Percentiles rank a stretch among this genome's conserved stretches.
These are phyloP conservation scores for Papilio aristodemus DNA, from an alignment of 1,140 invertebrate species.

Conservation along the genomic window DNA sequence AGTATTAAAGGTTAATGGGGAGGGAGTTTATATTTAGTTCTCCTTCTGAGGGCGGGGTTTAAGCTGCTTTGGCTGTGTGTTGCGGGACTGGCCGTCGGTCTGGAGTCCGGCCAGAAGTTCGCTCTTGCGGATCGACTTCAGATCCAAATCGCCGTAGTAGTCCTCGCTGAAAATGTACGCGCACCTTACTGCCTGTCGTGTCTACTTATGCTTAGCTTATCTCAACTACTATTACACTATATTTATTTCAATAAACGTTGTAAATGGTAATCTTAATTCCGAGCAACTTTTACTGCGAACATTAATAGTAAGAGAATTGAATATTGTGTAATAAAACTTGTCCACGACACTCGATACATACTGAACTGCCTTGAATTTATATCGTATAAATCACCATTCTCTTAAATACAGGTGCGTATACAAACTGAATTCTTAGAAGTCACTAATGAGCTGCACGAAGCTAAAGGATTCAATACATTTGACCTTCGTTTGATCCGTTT, in stretches of 20 bases:
- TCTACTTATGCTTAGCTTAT: constrained; percentile 50
- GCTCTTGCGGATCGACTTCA: constrained; percentile 96
- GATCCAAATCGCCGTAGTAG: constrained; percentile 96
- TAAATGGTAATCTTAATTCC: constrained; percentile 65
- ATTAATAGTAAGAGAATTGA: constrained; percentile 53
- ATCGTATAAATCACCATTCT: constrained; percentile 66
- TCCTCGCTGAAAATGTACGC: constrained; percentile 88
- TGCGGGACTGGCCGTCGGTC: constrained; percentile 81
- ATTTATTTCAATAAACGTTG: constrained; percentile 44
- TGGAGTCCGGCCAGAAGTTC: constrained; percentile 90
- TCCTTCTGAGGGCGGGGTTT: constrained; percentile 80
- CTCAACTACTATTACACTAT: constrained; percentile 49
- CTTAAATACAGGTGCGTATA: constrained; percentile 35
- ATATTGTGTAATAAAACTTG: constrained; percentile 75
- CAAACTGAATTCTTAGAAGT: constrained; percentile 19
- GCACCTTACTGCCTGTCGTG: constrained; percentile 71
- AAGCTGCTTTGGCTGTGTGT: constrained; percentile 80
- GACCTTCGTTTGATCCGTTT: constrained; percentile 40
- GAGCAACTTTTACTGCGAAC: constrained; percentile 68
- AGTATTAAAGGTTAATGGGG: constrained; percentile 70
- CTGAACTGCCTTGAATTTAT: constrained; percentile 74
- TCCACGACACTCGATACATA: constrained; percentile 58
- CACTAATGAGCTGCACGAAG: background rate
- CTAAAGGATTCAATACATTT: constrained; percentile 32
- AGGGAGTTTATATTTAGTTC: constrained; percentile 62